A percentile compares a stretch with the other conserved stretches of the same genome.
These are phyloP conservation scores for Montipora cactus DNA, from an alignment of 64 coral and sea anemone species.

Conservation along the genomic window DNA sequence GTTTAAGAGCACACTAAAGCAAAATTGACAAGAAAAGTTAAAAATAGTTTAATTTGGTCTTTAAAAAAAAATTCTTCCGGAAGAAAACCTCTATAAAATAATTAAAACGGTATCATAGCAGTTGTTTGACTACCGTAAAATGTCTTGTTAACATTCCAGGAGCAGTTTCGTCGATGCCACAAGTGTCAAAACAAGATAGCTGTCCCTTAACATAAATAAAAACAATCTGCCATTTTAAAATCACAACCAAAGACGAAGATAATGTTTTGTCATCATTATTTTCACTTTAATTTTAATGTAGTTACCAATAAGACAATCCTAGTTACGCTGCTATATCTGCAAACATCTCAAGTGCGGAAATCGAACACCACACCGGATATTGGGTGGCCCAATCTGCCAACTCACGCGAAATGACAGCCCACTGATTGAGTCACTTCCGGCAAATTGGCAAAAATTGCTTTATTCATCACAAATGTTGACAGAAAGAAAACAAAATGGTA, in stretches of 20 bases:
- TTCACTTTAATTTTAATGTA: background rate
- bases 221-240: background rate
- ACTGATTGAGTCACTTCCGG: conserved; percentile 17
- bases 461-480: conserved; percentile 1
- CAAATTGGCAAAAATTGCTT: background rate
- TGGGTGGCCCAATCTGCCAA: background rate
- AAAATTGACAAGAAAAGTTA: background rate
- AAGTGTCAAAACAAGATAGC: background rate
- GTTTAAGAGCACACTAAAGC: too few species aligned
- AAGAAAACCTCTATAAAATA: conserved; percentile 2
- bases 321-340: background rate
- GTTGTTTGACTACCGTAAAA: background rate
- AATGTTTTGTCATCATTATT: conserved; percentile 4
- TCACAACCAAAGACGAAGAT: background rate
- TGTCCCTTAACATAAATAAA: background rate
- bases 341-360: conserved; percentile 35
- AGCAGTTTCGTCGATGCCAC: background rate
- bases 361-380: conserved; percentile 5
- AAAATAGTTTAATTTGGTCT: background rate
- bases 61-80: background rate
- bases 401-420: background rate
- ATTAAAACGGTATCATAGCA: background rate
- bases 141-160: background rate
- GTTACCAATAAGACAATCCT: background rate
- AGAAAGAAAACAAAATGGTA: too few species aligned